These are phyloP conservation scores for Prosapia bicincta DNA, from an alignment of 2,888 invertebrate species.

Conservation along the genomic window DNA sequence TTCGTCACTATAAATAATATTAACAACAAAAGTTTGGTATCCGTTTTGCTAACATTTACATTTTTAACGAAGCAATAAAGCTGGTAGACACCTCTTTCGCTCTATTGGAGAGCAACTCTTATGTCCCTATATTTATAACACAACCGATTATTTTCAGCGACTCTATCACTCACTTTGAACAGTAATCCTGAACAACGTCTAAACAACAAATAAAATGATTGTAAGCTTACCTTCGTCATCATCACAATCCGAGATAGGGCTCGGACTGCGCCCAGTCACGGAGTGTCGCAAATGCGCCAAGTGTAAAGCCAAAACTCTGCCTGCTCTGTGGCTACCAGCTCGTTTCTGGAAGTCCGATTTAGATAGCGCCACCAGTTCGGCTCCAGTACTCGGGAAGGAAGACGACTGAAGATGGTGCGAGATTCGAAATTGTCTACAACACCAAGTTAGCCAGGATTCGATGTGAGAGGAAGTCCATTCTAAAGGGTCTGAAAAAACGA, in stretches of 20 bases:
- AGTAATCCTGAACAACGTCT: no score
- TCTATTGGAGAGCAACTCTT: no score
- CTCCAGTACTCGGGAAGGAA: slow-evolving; percentile 55
- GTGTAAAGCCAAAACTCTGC: slow-evolving; percentile 57
- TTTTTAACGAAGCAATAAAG: no score
- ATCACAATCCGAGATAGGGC: slow-evolving; percentile 44
- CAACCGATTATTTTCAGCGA: no score
- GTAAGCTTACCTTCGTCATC: slow-evolving; percentile 25
- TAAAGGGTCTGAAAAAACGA: slow-evolving; percentile 55
- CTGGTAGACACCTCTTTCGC: no score
- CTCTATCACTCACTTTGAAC: no score
- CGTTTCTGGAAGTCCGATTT: slow-evolving; percentile 59
- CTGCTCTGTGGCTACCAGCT: slow-evolving; percentile 51
- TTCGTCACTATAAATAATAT: no score
- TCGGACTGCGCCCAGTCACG: slow-evolving; percentile 57
- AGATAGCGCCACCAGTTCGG: slow-evolving; percentile 57
- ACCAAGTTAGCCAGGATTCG: slow-evolving; percentile 60
- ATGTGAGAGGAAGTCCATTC: slow-evolving; percentile 60
- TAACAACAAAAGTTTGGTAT: no score
- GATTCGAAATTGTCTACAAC: slow-evolving; percentile 56
- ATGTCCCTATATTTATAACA: no score
- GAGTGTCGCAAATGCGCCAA: slow-evolving; percentile 57
- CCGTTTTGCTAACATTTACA: no score
- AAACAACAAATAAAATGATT: no score
- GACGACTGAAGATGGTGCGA: slow-evolving; percentile 51